Evolutionary conservation across 2,797 vertebrate species (phyloP).

Genomic region (Enteromius anoplus): DNA sequence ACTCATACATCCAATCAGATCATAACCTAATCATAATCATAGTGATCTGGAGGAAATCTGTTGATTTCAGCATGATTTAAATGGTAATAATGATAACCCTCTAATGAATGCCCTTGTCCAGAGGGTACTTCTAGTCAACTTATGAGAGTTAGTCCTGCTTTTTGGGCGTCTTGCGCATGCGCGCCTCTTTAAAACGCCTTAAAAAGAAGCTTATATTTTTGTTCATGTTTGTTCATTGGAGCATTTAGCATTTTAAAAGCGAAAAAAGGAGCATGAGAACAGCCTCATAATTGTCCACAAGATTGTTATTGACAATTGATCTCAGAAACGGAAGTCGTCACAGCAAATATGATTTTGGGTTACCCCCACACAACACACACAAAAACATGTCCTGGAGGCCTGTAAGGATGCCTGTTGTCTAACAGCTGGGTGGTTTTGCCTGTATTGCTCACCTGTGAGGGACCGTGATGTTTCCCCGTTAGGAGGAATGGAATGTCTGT

Average conservation of each 20-base stretch:
- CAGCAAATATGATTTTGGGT: neutral
- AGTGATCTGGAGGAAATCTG: neutral
- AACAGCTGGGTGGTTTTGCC: neutral
- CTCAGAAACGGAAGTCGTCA: neutral
- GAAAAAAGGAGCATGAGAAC: neutral
- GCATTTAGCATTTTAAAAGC: too few species aligned
- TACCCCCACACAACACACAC: too few species aligned
- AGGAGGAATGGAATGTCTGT: constrained; percentile 26
- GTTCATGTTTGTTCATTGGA: too few species aligned
- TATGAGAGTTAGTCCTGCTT: neutral
- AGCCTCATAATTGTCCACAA: neutral
- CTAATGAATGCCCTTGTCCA: neutral
- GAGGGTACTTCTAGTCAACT: neutral
- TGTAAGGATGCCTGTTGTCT: neutral
- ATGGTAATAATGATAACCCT: neutral
- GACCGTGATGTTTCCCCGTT: neutral
- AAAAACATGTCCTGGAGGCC: too few species aligned
- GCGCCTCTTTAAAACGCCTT: neutral
- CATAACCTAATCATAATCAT: neutral
- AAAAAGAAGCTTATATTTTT: too few species aligned
- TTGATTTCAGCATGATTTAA: neutral
- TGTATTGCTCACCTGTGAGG: constrained; percentile 12
- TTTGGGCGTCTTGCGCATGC: neutral
- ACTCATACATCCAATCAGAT: neutral
- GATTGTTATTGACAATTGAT: neutral